Base-by-base conservation (phyloP, 2,888 invertebrate species). In the Lepidochrysops patricia region DNA sequence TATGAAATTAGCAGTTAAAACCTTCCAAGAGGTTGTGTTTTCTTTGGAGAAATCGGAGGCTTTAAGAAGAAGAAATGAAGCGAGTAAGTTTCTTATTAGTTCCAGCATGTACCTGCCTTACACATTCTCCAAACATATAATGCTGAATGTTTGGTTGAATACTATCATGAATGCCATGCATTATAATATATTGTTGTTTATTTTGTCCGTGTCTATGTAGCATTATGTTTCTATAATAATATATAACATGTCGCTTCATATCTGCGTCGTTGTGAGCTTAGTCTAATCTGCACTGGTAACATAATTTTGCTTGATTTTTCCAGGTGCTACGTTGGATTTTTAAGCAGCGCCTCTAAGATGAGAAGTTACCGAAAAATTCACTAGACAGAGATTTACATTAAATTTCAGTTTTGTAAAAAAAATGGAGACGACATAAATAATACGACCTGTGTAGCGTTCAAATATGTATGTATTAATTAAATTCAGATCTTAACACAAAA, bases 11-110 rank as follows among this genome's bases (percentile, higher is more conserved):
- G 79, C 90, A 61, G 81, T 89, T 2, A 84, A 84, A 70, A 76
- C 74, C 59, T 90, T 90, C 63, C 89, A 89, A 68, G 88, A 89
- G 72, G 79, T 89, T 29, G 88, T 90, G 32, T 90, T 88, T 72
- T 80, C 81, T 13, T 74, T 90, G 50, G 90, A 90, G 68, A 90
- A 89, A 66, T 66, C 84, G 5, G 89, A 89, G 68, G 84, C 90
- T 5, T 67, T 82, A 27, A 80, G 88, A 64, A 83, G 77, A 67
- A 80, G 72, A 64, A 78, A 72, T 72, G 81, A 84, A 72, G 73
- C 79, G 19, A 82, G 89, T 89, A 68, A 80, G 86, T 79, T 58
- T 29, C 19, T 48, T 34, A n/a, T 2, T n/a, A n/a, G n/a, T 2
- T 4, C n/a, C n/a, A n/a, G 2, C 2, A 34, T 29, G 29, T 29